phyloP scores from a whole-genome alignment of 30 jellyfish, hydroid and myxozoan genomes.

The Mastigias papua region DNA sequence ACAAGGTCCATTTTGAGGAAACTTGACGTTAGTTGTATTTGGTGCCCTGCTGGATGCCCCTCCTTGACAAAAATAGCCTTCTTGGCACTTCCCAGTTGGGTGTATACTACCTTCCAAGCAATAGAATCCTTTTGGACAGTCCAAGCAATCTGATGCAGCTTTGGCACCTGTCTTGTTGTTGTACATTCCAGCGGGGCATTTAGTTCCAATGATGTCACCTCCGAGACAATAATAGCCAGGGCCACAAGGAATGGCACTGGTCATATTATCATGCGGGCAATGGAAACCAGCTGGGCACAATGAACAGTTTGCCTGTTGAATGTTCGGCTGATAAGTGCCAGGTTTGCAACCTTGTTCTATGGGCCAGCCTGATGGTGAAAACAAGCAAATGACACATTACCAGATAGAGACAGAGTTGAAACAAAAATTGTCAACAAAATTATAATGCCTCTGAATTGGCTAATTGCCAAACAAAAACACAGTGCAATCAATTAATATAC shows the following conservation, averaged over 20 bases:
- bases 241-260: conserved; percentile 75
- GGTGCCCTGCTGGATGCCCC: conserved; percentile 89
- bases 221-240: conserved; percentile 96
- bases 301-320: conserved; percentile 87
- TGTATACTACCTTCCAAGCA: conserved; percentile 87
- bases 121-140: conserved; percentile 88
- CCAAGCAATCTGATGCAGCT: conserved; percentile 61
- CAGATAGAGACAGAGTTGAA: no score
- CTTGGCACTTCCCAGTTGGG: conserved; percentile 90
- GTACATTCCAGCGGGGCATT: conserved; percentile 96
- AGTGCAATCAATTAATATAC: no score
- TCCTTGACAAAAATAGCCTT: conserved; percentile 92
- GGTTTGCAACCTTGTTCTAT: conserved; percentile 87
- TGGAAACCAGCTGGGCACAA: conserved; percentile 75
- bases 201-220: conserved; percentile 69
- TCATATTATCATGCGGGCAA: conserved; percentile 91
- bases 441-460: no score
- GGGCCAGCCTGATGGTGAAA: conserved; percentile 66
- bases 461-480: no score
- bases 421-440: no score
- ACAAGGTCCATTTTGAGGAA: conserved; percentile 89
- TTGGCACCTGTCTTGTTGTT: conserved; percentile 90
- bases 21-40: conserved; percentile 50
- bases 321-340: conserved; percentile 89
- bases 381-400: no score